Percentiles rank a stretch among this genome's conserved stretches.
Conservation (phyloP, 1,140 invertebrate species). For the Pemphigus obesinymphae region DNA sequence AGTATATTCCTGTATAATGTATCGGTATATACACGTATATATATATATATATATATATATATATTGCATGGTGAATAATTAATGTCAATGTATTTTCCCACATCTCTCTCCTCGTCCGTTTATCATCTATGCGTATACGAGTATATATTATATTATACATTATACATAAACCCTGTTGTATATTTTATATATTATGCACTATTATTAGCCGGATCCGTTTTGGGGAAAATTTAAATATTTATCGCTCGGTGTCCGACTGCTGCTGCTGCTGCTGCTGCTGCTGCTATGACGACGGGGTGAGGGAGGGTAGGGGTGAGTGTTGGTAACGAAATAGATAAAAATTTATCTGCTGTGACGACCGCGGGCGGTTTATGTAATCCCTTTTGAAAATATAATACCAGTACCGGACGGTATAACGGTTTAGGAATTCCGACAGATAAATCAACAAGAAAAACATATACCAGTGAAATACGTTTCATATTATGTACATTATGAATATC, state of each 20-base stretch:
- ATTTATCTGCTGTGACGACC: conserved; percentile 4
- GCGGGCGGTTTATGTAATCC: conserved; percentile 10
- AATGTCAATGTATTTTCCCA: background rate
- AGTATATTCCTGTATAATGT: no score
- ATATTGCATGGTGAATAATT: conserved; percentile 1
- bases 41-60: no score
- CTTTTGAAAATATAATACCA: conserved; percentile 40
- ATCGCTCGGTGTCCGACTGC: background rate
- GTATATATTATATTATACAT: background rate
- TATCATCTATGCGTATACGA: no score
- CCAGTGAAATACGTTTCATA: background rate
- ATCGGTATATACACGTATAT: no score
- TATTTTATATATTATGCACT: background rate
- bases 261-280: background rate
- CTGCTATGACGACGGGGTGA: no score
- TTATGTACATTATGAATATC: background rate
- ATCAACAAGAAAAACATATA: conserved; percentile 38
- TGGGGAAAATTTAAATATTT: conserved; percentile 29
- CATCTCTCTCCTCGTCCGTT: background rate
- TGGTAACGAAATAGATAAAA: conserved; percentile 7
- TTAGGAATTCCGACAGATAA: conserved; percentile 36
- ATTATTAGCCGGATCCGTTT: conserved; percentile 8
- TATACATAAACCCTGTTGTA: background rate
- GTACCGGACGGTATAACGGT: conserved; percentile 19
- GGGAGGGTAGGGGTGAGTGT: background rate